Base-by-base conservation (phyloP, 2,113 vertebrate genomes). In the Entelurus aequoreus region DNA sequence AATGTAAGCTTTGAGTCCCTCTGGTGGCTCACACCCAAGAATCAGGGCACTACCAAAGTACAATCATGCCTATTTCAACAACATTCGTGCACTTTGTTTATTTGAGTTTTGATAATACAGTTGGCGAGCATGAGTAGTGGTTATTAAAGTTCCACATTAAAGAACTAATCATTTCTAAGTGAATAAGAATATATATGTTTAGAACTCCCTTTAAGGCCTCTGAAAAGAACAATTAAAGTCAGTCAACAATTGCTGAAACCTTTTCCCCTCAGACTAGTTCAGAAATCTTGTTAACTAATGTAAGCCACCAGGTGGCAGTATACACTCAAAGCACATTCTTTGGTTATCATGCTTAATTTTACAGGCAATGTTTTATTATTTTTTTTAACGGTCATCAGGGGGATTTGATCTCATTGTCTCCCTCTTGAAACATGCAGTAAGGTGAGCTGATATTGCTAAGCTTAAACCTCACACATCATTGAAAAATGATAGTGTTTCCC, bases 271-370 rank as follows among this genome's bases (percentile, higher is more conserved):
- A 12, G 42, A 11, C 12, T 46, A 46, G 42, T 46, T 3, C 5
- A 11, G 42, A 46, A 46, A 11, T 9, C 42, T 11, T 11, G 42
- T 46, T 57, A n/a, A 53, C 14, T 1, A 14, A 10, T 48, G 9
- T 0, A 1, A 2, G 35, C 75, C 81, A 70, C 84, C 79, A 82
- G 77, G 53, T 72, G 78, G 84, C 54, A 71, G 9, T 53, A 59
- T 49, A 54, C 2, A 68, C n/a, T 60, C 58, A 81, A 8, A 36
- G 13, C 58, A 36, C 6, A 60, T 13, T 4, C 14, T 48, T 48
- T 37, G 54, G 38, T 57, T n/a, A 37, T 38, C n/a, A 19, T 42
- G 40, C 19, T 38, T 49, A 13, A 49, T 49, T 49, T 49, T 49
- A 49, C 12, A 49, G 28, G 28, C 28, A 28, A 28, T 28, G 13